Evolutionary conservation across 2,113 vertebrate species (phyloP).

Genomic region (Meriones unguiculatus): DNA sequence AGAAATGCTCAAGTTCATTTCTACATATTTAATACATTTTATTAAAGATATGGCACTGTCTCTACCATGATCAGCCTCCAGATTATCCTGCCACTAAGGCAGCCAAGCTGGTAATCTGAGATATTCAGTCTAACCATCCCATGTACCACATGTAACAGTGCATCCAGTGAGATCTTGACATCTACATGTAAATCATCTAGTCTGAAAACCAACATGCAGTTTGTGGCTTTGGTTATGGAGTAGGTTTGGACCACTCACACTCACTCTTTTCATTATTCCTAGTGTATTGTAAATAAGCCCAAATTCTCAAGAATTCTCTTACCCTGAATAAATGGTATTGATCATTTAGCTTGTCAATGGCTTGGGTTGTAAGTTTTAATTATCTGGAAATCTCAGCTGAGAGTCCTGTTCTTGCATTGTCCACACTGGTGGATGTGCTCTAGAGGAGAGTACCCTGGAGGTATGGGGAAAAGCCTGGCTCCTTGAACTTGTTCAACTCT

Average conservation of each 20-base stretch:
- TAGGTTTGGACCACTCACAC: not conserved
- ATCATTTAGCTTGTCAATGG: not conserved
- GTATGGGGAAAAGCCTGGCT: not conserved
- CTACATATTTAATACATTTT: not conserved
- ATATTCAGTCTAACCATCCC: not conserved
- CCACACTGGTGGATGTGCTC: not conserved
- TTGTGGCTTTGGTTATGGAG: not conserved
- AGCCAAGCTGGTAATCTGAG: not conserved
- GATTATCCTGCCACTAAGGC: not conserved
- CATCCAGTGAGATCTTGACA: not conserved
- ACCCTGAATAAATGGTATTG: not conserved
- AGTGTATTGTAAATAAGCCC: not conserved
- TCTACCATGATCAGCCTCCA: not conserved
- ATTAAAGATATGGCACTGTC: not conserved
- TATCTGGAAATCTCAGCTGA: not conserved
- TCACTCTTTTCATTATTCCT: not conserved
- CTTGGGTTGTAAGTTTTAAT: not conserved
- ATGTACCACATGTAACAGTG: not conserved
- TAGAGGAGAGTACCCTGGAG: not conserved
- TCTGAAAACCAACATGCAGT: not conserved
- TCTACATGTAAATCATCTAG: not conserved
- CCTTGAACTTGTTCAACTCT: not conserved
- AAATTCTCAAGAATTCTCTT: not conserved
- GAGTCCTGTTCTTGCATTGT: not conserved
- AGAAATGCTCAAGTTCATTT: not conserved